phyloP scores from a whole-genome alignment of 2,888 invertebrate species.

The Conomelus anceps region DNA sequence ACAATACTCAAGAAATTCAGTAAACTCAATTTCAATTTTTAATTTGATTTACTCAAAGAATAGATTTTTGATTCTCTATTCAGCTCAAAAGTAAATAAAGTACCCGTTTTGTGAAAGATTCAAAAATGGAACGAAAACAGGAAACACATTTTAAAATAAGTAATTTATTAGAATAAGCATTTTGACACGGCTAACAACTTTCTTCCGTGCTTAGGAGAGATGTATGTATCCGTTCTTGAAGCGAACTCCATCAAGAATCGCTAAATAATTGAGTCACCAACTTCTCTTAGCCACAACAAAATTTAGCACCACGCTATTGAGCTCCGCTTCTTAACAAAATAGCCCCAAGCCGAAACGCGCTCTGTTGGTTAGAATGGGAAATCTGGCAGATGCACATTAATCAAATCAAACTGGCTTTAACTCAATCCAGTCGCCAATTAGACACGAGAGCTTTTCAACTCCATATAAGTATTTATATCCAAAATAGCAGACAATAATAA shows the following conservation, averaged over 20 bases:
- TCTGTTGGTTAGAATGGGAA: background rate
- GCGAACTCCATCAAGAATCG: background rate
- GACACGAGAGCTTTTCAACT: background rate
- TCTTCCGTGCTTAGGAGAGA: background rate
- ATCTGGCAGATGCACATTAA: background rate
- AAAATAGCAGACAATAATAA: background rate
- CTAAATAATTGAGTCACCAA: background rate
- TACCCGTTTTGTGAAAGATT: background rate
- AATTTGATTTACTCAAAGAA: background rate
- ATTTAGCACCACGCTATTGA: background rate
- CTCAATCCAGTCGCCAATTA: background rate
- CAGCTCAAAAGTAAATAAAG: background rate
- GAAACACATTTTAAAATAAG: background rate
- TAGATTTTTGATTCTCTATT: background rate
- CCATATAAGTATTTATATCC: background rate
- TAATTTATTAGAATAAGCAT: background rate
- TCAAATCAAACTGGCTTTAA: background rate
- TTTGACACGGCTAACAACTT: background rate
- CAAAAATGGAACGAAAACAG: background rate
- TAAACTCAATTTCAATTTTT: too few species aligned
- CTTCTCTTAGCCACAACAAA: too few species aligned
- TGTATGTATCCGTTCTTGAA: background rate
- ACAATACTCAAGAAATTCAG: too few species aligned
- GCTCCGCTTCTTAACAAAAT: background rate
- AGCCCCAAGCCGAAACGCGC: background rate